Evolutionary conservation across 2,113 vertebrate species (phyloP).

Genomic region (Sapajus apella): DNA sequence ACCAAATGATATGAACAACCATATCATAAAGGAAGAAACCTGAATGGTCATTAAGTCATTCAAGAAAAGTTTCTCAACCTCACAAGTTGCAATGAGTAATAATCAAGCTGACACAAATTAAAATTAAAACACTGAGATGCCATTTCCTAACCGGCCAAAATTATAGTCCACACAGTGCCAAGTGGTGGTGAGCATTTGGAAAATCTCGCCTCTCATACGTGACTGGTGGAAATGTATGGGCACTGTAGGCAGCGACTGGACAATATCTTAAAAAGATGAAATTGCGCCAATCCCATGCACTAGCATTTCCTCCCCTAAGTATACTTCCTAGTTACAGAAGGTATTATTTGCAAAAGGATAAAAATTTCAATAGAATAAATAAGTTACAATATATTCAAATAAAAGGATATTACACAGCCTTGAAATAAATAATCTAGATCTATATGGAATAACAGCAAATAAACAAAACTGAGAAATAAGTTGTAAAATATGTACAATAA

Average conservation of each 20-base stretch:
- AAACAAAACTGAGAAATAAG: not conserved
- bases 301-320: not conserved
- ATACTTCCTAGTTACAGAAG: not conserved
- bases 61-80: not conserved
- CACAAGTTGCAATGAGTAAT: not conserved
- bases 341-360: not conserved
- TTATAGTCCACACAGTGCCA: not conserved
- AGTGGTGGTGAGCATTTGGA: not conserved
- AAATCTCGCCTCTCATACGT: not conserved
- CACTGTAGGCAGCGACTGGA: not conserved
- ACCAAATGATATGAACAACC: not conserved
- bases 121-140: not conserved
- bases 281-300: not conserved
- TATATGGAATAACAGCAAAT: not conserved
- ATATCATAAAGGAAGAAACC: not conserved
- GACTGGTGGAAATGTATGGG: rapidly evolving
- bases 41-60: not conserved
- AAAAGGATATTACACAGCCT: not conserved
- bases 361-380: not conserved
- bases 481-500: not conserved
- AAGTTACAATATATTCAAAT: not conserved
- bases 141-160: conserved; percentile 23
- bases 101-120: not conserved
- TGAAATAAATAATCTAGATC: not conserved
- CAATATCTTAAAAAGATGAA: not conserved